Evolutionary conservation across 2,113 vertebrate species (phyloP).

Genomic region (Saiga tatarica): DNA sequence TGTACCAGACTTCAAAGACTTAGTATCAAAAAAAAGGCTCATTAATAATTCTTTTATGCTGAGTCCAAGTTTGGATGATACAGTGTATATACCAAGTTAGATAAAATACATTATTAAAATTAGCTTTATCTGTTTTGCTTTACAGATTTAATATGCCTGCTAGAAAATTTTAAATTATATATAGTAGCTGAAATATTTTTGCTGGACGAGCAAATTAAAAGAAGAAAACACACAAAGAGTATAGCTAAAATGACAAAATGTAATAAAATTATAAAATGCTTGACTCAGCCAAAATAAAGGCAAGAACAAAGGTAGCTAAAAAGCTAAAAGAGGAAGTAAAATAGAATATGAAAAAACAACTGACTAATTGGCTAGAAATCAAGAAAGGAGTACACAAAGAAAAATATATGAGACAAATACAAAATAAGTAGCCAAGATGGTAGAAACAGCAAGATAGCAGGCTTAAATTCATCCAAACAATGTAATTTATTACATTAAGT

Average conservation of each 20-base stretch:
- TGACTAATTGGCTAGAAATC: background rate
- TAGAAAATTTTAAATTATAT: background rate
- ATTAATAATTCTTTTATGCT: background rate
- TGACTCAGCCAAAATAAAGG: background rate
- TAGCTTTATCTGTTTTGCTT: constrained; percentile 31
- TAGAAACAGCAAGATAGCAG: background rate
- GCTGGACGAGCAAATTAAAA: background rate
- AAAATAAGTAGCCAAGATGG: background rate
- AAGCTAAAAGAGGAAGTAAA: background rate
- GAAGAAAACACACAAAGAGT: background rate
- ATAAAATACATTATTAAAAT: constrained; percentile 17
- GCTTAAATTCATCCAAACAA: background rate
- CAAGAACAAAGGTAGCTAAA: background rate
- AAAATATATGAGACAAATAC: background rate
- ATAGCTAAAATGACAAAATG: background rate
- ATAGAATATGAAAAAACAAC: background rate
- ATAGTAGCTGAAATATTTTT: background rate
- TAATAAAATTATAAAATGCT: background rate
- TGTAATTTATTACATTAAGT: background rate
- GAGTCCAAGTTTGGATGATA: background rate
- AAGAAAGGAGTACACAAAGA: background rate
- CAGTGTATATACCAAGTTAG: background rate
- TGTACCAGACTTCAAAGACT: background rate
- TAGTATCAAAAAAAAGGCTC: background rate
- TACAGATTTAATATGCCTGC: background rate